Base-by-base conservation (phyloP, 2,113 vertebrate genomes). In the Rutilus rutilus region DNA sequence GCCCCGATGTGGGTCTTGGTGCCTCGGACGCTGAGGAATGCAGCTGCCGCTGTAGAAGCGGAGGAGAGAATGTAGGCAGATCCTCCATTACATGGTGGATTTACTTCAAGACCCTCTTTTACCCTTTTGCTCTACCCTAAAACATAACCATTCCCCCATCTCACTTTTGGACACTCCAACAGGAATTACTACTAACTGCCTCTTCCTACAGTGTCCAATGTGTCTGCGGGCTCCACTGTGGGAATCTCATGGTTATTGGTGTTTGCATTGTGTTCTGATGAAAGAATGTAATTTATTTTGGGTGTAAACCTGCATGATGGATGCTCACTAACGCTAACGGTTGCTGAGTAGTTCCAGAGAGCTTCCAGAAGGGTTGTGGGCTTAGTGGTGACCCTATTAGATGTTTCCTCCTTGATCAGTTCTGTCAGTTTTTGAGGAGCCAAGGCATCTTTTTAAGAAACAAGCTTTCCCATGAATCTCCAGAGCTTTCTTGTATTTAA, bases 11-110 rank as follows among this genome's bases (percentile, higher is more conserved):
- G 9, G 92, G 87, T 81, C 76, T 76, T 57, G 85, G 85, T 6
- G 27, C 73, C 80, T 90, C 90, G 57, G 91, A 92, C 83, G 79
- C 86, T 84, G 95, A 92, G 92, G 93, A 95, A 69, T 94, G 92
- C 42, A 7, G 73, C 75, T 89, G 91, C 90, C 80, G 1, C 89
- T 94, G 91, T 93, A 83, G 78, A 86, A 95, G 73, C 33, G 84
- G 93, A 93, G 95, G 93, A 95, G 93, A 94, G 90, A 93, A 95
- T 94, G 97, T 99, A 98, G 89, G 97, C 96, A 93, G 94, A 50
- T 57, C 60, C 75, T 88, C 54, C 92, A 91, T 88, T 92, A 90
- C 91, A 94, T 96, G 93, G 93, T 92, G 92, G 90, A 89, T 87
- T 91, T 78, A 62, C 92, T 86, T 92, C 87, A 85, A 83, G 74